Evolutionary conservation across 2,888 invertebrate species (phyloP), one percentile per base, ranked within the genome.

Genomic region (Pachliopta kotzebuea): DNA sequence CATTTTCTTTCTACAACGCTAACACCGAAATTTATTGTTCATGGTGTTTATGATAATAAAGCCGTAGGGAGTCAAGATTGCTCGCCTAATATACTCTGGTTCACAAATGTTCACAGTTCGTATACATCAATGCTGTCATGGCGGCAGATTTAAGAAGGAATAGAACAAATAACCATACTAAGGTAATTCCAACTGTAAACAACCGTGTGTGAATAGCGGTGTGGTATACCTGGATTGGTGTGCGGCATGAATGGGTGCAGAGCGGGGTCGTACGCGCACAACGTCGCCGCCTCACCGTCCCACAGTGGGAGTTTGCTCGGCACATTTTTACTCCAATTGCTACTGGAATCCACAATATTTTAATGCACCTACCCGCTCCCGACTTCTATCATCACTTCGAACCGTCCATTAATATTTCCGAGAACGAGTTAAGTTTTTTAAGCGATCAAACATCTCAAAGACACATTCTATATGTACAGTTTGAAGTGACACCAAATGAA

Each of bases 301-400:
- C 90, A 89, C 80, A 85, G 85, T 85, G 85, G 85, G 80, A 86
- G 84, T 78, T 83, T 84, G 78, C 79, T 77, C 77, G 80, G 72
- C 79, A 78, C 80, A 77, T 78, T 80, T 79, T 81, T 86, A 85
- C 88, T 87, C 90, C 90, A 90, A 80, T 84, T 84, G 86, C 88
- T 88, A 86, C 90, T 90, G 90, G 81, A 90, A 90, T 78, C 82
- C 81, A 86, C 63, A 76, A 77, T 66, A 73, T 68, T 70, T 69
- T 71, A 66, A 71, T 72, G 71, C 70, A 72, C 69, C 69, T 63
- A 57, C 68, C 37, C 37, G 37, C 37, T 3, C 64, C 49, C 56
- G 6, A n/a, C 23, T 45, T 50, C n/a, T n/a, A 58, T 31, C 61
- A 53, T 56, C 62, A 64, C 63, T 59, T 64, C 65, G 54, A 58